phyloP scores from a whole-genome alignment of 2,113 vertebrate species.

The Aegotheles bennettii region DNA sequence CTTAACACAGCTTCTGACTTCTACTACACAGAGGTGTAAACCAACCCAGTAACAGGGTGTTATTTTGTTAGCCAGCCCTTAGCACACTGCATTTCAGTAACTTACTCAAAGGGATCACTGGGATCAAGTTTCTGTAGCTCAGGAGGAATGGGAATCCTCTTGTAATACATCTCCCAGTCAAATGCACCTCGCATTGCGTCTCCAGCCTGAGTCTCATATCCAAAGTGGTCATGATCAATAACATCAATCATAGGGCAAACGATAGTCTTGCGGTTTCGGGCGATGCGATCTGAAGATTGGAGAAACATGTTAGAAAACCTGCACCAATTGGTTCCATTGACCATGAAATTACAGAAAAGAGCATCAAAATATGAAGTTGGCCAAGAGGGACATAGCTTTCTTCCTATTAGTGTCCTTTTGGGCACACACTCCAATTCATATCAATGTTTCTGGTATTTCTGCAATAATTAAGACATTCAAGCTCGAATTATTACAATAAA shows the following conservation, averaged over 20 bases:
- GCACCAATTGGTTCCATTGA: background rate
- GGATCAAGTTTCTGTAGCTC: conserved; percentile 87
- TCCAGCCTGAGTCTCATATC: conserved; percentile 93
- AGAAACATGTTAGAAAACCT: conserved; percentile 15
- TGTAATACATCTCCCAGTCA: conserved; percentile 99
- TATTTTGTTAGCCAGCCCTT: background rate
- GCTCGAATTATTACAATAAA: background rate
- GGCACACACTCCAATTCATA: background rate
- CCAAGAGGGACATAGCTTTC: background rate
- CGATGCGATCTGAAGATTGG: conserved; percentile 86
- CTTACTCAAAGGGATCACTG: conserved; percentile 97
- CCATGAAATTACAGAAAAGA: background rate
- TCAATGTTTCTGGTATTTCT: background rate
- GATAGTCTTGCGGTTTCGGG: conserved; percentile 90
- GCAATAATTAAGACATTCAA: background rate
- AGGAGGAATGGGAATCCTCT: conserved; percentile 93
- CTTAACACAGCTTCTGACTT: conserved; percentile 24
- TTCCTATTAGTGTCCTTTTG: fast-evolving
- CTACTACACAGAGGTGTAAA: background rate
- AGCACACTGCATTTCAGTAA: background rate
- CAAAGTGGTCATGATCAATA: conserved; percentile 95
- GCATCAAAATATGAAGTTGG: background rate
- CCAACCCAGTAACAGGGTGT: background rate
- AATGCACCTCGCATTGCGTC: conserved; percentile 97
- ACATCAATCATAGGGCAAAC: conserved; percentile 99